Percentiles rank a stretch among this genome's conserved stretches.
These are phyloP conservation scores for Pseudochaenichthys georgianus DNA, from an alignment of 2,797 vertebrate species.

Conservation along the genomic window DNA sequence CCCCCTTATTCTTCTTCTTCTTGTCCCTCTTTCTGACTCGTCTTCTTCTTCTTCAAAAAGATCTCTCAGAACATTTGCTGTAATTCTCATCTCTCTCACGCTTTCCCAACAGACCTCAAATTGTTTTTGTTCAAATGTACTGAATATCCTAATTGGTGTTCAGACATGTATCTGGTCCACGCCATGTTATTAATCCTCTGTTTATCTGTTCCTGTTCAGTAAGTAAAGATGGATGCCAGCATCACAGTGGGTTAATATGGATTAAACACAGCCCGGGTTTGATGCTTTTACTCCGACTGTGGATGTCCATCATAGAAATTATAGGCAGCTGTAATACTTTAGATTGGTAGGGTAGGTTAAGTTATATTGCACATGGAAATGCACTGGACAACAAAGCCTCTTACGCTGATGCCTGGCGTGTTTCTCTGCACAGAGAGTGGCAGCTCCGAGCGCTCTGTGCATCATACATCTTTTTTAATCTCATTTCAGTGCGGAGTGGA, in stretches of 20 bases:
- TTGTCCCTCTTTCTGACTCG: neutral
- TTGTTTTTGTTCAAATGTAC: slow-evolving; percentile 6
- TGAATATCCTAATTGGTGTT: slow-evolving; percentile 17
- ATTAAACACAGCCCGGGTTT: slow-evolving; percentile 47
- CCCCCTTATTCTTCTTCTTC: neutral
- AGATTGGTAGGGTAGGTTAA: slow-evolving; percentile 41
- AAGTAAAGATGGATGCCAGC: slow-evolving; percentile 46
- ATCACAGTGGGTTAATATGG: slow-evolving; percentile 54
- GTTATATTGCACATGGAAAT: slow-evolving; percentile 35
- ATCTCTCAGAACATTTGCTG: slow-evolving; percentile 19
- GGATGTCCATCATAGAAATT: slow-evolving; percentile 34
- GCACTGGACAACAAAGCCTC: slow-evolving; percentile 42
- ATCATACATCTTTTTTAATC: slow-evolving; percentile 39
- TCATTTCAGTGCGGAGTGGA: slow-evolving; percentile 24
- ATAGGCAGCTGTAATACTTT: slow-evolving; percentile 24
- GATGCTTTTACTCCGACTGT: slow-evolving; percentile 32
- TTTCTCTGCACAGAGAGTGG: slow-evolving; percentile 23
- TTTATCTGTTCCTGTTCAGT: slow-evolving; percentile 43
- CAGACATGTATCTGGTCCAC: slow-evolving; percentile 24
- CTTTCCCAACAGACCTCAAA: slow-evolving; percentile 11
- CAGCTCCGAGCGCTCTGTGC: slow-evolving; percentile 28
- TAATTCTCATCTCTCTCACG: neutral
- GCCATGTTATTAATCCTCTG: slow-evolving; percentile 45
- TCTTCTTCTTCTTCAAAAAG: slow-evolving; percentile 7
- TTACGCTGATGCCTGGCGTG: slow-evolving; percentile 33